Conservation (phyloP, 1,140 invertebrate genomes). For the Orchestia grillus region DNA sequence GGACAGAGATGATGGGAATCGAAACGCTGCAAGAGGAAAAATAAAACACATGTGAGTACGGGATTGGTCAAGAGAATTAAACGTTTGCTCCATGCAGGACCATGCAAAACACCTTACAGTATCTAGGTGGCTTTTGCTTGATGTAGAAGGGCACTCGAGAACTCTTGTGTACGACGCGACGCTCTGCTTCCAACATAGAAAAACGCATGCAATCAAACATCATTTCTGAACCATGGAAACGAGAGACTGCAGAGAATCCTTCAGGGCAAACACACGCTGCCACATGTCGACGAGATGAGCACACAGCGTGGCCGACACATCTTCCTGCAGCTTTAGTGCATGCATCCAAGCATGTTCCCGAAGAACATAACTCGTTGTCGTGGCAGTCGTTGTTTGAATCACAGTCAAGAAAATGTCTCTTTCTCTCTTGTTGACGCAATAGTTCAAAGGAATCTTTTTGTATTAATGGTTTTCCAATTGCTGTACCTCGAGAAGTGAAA, state of each 20-base stretch:
- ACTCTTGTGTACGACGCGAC: not conserved
- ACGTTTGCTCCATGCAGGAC: slow-evolving; percentile 11
- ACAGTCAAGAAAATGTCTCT: not conserved
- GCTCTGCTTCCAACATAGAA: slow-evolving; percentile 2
- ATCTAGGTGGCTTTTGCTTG: not conserved
- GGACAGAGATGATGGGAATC: slow-evolving; percentile 42
- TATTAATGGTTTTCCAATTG: not conserved
- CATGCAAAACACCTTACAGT: slow-evolving; percentile 39
- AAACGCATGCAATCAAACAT: slow-evolving; percentile 61
- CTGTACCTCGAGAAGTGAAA: not conserved
- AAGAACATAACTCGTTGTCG: slow-evolving; percentile 57
- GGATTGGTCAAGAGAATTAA: slow-evolving; percentile 49
- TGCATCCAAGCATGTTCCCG: slow-evolving; percentile 57
- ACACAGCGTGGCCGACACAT: slow-evolving; percentile 59
- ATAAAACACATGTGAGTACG: slow-evolving; percentile 34
- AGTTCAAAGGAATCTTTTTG: not conserved
- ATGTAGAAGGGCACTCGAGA: not conserved
- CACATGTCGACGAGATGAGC: slow-evolving; percentile 35
- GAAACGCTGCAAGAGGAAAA: slow-evolving; percentile 39
- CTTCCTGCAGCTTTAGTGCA: slow-evolving; percentile 42
- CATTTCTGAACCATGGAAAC: not conserved
- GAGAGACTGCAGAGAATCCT: slow-evolving; percentile 58
- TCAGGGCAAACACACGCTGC: slow-evolving; percentile 56
- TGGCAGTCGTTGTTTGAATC: slow-evolving; percentile 52
- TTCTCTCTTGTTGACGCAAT: not conserved